Evolutionary conservation across 2,888 invertebrate species (phyloP).

Genomic region (Sipunculus nudus): DNA sequence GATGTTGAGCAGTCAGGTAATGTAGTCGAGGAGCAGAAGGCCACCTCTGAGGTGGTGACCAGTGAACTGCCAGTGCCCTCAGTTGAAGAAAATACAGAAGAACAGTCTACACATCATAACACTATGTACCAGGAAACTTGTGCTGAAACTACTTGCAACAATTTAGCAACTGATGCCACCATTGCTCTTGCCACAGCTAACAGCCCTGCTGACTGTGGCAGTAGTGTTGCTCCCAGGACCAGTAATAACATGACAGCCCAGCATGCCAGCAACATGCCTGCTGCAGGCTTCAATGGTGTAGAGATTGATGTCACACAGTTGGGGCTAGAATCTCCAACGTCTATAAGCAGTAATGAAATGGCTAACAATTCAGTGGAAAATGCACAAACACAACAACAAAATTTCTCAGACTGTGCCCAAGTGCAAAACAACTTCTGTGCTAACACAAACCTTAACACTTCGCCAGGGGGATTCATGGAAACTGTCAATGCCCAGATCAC

Average conservation of each 20-base stretch:
- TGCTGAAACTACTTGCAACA: too few relatives aligned
- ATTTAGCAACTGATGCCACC: too few relatives aligned
- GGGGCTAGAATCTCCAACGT: constrained; percentile 87
- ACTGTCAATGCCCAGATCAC: constrained; percentile 27
- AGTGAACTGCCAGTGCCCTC: too few relatives aligned
- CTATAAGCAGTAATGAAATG: constrained; percentile 83
- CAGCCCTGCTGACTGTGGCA: too few relatives aligned
- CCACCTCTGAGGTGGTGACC: too few relatives aligned
- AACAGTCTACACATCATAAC: too few relatives aligned
- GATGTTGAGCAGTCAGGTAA: too few relatives aligned
- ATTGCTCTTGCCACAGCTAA: too few relatives aligned
- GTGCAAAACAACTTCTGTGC: constrained; percentile 35
- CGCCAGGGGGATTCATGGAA: constrained; percentile 37
- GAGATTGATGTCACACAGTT: constrained; percentile 85
- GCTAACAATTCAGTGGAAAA: constrained; percentile 75
- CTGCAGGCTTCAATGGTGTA: constrained; percentile 65
- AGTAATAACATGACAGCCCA: not conserved
- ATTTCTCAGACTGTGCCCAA: constrained; percentile 64
- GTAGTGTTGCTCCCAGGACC: too few relatives aligned
- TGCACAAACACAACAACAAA: constrained; percentile 46
- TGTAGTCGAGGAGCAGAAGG: too few relatives aligned
- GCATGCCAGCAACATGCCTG: not conserved
- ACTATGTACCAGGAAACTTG: too few relatives aligned
- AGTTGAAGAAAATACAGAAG: too few relatives aligned
- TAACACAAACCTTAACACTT: constrained; percentile 23